Evolutionary conservation across 1,140 invertebrate genomes (phyloP), one percentile per base, ranked within the genome.

Genomic region (Drosophila orena): DNA sequence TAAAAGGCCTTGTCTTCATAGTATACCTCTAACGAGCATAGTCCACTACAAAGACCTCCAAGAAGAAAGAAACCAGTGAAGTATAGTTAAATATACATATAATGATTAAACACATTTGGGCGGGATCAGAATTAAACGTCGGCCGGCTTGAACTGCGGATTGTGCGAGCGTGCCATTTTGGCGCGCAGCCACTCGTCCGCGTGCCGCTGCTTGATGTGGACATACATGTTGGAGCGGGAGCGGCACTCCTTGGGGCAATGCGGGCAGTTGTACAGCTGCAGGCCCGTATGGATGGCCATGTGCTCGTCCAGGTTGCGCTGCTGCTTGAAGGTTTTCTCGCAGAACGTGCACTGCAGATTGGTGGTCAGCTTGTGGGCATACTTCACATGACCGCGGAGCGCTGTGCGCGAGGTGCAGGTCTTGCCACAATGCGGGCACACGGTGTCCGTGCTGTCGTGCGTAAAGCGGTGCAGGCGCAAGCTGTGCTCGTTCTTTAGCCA

Each of bases 241-340:
- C 86, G 77, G 43, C 91, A 92, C 30, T 90, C 81, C 61, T 91
- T 92, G 34, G 81, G 76, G 42, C 92, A 93, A 49, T 93, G 91
- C 12, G 91, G 91, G 56, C 92, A 93, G 17, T 79, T 79, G 62
- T 93, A 92, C 1, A 92, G 73, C 55, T 91, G 86, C 38, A 91
- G 77, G 7, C 92, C 92, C 2, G 92, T 92, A n/a, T 93, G 92
- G 22, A 89, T 92, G 27, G 91, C 89, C 90, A 92, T 91, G 54
- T 93, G 92, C 76, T 92, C 91, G 53, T 91, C 81, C 10, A 90
- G 66, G 37, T 90, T 90, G 12, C 85, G 85, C 35, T 88, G 81
- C 59, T 90, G 79, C 61, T 91, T 91, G 22, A 91, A 91, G 8
- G 50, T 88, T 65, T 91, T 91, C 20, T 91, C 86, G 53, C 90